Percentiles rank a stretch among this genome's conserved stretches.
These are phyloP conservation scores for Hylia prasina DNA, from an alignment of 2,113 vertebrate genomes.

Conservation along the genomic window DNA sequence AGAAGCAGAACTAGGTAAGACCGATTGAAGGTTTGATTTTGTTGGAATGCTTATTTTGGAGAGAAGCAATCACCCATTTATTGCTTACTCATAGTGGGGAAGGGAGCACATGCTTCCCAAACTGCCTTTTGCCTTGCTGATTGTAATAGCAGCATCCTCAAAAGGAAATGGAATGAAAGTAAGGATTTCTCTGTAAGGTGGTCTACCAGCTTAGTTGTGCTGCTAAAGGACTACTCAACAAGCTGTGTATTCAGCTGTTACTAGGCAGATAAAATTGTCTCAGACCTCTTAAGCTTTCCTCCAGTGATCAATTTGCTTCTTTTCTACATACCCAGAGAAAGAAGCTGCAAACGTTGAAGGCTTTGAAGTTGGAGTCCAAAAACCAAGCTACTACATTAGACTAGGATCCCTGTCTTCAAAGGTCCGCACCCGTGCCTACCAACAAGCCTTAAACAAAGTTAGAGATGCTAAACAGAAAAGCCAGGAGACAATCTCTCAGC, in stretches of 20 bases:
- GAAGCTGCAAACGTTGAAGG: conserved; percentile 76
- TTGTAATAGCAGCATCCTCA: neutral
- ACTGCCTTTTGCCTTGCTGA: neutral
- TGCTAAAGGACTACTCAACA: neutral
- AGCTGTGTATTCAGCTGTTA: neutral
- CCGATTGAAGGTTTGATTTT: neutral
- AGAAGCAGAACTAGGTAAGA: conserved; percentile 82
- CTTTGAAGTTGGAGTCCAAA: conserved; percentile 68
- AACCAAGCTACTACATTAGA: conserved; percentile 70
- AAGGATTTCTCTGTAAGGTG: neutral
- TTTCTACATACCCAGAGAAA: conserved; percentile 57
- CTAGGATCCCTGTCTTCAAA: conserved; percentile 78
- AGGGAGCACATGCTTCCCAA: neutral
- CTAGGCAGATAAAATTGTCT: neutral
- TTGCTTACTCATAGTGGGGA: neutral
- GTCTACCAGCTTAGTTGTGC: fast-evolving
- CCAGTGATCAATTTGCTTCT: neutral
- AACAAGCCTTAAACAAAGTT: conserved; percentile 78
- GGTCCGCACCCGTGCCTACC: conserved; percentile 75
- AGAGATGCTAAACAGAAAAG: conserved; percentile 79
- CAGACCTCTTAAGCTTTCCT: neutral
- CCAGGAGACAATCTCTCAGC: conserved; percentile 82
- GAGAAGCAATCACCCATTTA: neutral
- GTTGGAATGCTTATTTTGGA: neutral
- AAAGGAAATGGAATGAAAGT: neutral